Evolutionary conservation across 1,140 invertebrate genomes (phyloP).

Genomic region (Musca domestica): DNA sequence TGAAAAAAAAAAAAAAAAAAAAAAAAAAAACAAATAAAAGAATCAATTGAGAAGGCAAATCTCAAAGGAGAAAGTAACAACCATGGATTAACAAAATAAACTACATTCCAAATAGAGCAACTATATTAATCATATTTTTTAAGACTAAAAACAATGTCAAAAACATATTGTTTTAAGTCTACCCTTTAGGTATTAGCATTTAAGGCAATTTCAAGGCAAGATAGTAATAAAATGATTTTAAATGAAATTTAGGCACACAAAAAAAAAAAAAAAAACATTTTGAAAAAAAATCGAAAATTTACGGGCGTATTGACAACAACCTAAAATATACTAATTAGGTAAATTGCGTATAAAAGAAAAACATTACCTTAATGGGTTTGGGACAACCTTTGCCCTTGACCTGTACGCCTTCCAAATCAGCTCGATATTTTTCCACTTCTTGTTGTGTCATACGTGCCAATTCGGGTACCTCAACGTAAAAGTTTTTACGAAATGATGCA

Average conservation of each 20-base stretch:
- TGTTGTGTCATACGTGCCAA: slow-evolving; percentile 86
- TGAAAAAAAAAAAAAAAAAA: slow-evolving; percentile 12
- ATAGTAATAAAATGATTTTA: background rate
- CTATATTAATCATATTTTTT: too few species aligned
- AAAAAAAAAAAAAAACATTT: background rate
- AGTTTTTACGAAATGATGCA: slow-evolving; percentile 88
- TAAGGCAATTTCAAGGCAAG: too few species aligned
- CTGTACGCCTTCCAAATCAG: slow-evolving; percentile 79
- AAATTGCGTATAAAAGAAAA: background rate
- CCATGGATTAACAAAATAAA: background rate
- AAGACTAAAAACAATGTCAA: too few species aligned
- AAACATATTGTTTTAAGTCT: too few species aligned
- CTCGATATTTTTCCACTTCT: slow-evolving; percentile 83
- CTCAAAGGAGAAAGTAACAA: background rate
- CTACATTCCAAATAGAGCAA: background rate
- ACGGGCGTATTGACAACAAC: too few species aligned
- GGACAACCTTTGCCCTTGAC: slow-evolving; percentile 88
- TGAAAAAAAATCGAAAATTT: too few species aligned
- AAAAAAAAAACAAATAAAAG: slow-evolving; percentile 2
- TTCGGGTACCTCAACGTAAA: slow-evolving; percentile 88
- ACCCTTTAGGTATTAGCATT: too few species aligned
- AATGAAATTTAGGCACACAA: background rate
- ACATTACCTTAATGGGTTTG: slow-evolving; percentile 84
- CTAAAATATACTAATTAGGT: too few species aligned
- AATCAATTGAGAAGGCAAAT: background rate